Evolutionary conservation across 2,797 vertebrate species (phyloP).

Genomic region (Acanthis flammea): DNA sequence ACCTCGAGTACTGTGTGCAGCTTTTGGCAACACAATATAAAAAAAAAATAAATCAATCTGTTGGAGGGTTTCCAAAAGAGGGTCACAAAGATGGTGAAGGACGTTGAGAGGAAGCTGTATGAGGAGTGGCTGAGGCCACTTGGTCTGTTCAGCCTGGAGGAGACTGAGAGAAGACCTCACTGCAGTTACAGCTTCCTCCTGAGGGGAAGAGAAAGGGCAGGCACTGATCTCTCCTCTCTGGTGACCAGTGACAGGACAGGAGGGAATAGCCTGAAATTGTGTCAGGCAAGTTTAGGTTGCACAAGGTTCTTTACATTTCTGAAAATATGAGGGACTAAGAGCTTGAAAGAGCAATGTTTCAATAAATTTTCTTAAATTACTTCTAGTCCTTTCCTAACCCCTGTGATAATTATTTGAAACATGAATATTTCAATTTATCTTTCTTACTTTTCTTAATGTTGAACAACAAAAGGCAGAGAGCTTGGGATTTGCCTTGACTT

Average conservation of each 20-base stretch:
- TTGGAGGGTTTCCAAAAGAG: not conserved
- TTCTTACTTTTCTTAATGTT: not conserved
- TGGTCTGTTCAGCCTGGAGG: not conserved
- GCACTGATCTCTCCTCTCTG: not conserved
- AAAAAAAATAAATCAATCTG: too few species aligned
- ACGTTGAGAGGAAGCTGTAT: accelerated
- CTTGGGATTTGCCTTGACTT: not conserved
- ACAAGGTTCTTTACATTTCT: not conserved
- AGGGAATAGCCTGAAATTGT: not conserved
- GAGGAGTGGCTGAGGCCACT: not conserved
- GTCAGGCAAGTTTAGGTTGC: not conserved
- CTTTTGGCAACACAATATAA: not conserved
- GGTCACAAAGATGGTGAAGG: too few species aligned
- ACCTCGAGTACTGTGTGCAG: not conserved
- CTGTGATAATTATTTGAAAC: not conserved
- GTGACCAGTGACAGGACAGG: too few species aligned
- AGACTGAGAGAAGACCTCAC: not conserved
- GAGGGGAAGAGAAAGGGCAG: not conserved
- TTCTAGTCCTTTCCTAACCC: not conserved
- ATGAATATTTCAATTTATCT: not conserved
- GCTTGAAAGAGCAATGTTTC: not conserved
- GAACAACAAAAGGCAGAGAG: not conserved
- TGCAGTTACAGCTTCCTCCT: accelerated
- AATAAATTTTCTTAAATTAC: not conserved
- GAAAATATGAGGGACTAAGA: not conserved